These are phyloP conservation scores for Salvelinus alpinus DNA, from an alignment of 2,113 vertebrate genomes.

Conservation along the genomic window DNA sequence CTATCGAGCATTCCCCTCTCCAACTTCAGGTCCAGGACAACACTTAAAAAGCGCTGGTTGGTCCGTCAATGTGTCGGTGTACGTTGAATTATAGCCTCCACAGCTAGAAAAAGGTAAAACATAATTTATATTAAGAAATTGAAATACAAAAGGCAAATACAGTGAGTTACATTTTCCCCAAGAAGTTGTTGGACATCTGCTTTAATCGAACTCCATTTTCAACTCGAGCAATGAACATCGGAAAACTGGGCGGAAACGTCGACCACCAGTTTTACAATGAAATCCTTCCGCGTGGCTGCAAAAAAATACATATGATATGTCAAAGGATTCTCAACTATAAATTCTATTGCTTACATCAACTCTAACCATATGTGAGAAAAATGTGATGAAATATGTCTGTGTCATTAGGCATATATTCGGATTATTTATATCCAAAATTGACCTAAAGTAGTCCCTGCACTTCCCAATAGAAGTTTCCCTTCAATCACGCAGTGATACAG, in stretches of 20 bases:
- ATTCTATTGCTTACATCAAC: accelerated
- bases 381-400: not conserved
- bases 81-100: constrained; percentile 58
- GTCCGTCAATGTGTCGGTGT: constrained; percentile 66
- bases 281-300: constrained; percentile 77
- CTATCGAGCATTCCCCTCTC: constrained; percentile 73
- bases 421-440: constrained; percentile 41
- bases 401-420: not conserved
- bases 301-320: constrained; percentile 33
- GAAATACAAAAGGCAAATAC: constrained; percentile 12
- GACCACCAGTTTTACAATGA: constrained; percentile 67
- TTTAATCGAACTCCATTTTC: constrained; percentile 83
- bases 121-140: not conserved
- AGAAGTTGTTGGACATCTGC: constrained; percentile 73
- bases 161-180: constrained; percentile 38
- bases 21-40: constrained; percentile 72
- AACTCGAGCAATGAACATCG: constrained; percentile 74
- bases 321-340: not conserved
- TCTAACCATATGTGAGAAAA: not conserved
- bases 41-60: constrained; percentile 64
- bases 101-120: constrained; percentile 10
- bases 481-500: constrained; percentile 72
- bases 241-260: constrained; percentile 88
- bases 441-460: constrained; percentile 73
- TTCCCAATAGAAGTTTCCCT: constrained; percentile 79